These are phyloP conservation scores for Stegodyphus mimosarum DNA, from an alignment of 1,140 invertebrate species.

Conservation along the genomic window DNA sequence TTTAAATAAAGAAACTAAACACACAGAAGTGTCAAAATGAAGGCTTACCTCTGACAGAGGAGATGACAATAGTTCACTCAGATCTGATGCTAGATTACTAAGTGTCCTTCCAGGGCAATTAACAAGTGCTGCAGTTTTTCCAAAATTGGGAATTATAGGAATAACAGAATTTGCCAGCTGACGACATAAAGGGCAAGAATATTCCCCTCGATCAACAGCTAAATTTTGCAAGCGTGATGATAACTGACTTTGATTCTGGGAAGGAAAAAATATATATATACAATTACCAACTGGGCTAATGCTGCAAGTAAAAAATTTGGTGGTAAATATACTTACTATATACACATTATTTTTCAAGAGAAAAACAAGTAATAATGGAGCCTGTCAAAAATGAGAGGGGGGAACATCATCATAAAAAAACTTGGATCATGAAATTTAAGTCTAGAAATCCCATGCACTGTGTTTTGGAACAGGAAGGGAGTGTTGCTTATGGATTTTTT, in stretches of 20 bases:
- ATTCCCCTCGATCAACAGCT: slow-evolving; percentile 79
- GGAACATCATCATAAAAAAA: too few relatives aligned
- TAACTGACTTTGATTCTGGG: slow-evolving; percentile 63
- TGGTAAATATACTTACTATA: background rate
- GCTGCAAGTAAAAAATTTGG: too few relatives aligned
- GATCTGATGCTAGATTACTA: slow-evolving; percentile 64
- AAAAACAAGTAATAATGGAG: background rate
- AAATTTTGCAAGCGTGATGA: slow-evolving; percentile 64
- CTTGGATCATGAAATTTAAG: too few relatives aligned
- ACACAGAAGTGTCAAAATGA: background rate
- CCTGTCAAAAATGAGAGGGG: too few relatives aligned
- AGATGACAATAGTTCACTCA: slow-evolving; percentile 35
- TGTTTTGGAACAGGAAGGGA: too few relatives aligned
- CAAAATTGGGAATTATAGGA: slow-evolving; percentile 84
- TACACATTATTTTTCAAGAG: background rate
- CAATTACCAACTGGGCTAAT: background rate
- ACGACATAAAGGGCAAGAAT: slow-evolving; percentile 91
- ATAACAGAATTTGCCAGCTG: slow-evolving; percentile 93
- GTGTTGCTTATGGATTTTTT: too few relatives aligned
- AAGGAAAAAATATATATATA: slow-evolving; percentile 41
- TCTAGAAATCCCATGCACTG: too few relatives aligned
- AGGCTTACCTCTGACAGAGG: slow-evolving; percentile 36
- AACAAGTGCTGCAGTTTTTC: slow-evolving; percentile 74
- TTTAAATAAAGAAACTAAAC: background rate
- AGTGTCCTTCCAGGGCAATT: slow-evolving; percentile 71